Conservation (phyloP, 37 sponge, comb jelly and placozoan species). For the Cliona cf. orientalis region DNA sequence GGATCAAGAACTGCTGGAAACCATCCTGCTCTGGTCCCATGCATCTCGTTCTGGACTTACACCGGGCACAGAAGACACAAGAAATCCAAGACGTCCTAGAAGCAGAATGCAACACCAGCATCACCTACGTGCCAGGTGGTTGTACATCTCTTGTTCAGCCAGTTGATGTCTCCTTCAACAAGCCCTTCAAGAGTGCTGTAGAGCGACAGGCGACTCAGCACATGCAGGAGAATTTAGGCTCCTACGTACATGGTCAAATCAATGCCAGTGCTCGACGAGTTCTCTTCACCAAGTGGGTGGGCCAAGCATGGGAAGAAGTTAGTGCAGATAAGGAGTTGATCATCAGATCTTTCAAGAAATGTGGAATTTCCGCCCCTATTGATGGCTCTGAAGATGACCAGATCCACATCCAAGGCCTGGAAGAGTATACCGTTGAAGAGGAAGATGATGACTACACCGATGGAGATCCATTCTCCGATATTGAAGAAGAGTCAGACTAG, state of each 20-base stretch:
- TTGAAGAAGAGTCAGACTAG: background rate
- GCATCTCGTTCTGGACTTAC: constrained; percentile 44
- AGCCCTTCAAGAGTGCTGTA: constrained; percentile 43
- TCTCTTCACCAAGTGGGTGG: constrained; percentile 58
- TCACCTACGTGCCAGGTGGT: constrained; percentile 44
- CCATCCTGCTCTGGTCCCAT: constrained; percentile 5
- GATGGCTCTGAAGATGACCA: constrained; percentile 54
- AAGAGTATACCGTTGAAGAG: constrained; percentile 29
- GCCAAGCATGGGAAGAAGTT: constrained; percentile 64
- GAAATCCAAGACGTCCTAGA: constrained; percentile 10
- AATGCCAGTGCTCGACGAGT: constrained; percentile 39
- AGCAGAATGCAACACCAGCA: constrained; percentile 12
- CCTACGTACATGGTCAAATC: constrained; percentile 50
- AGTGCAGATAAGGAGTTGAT: constrained; percentile 39
- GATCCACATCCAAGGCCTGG: constrained; percentile 40
- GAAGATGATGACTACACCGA: constrained; percentile 5
- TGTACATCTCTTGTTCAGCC: constrained; percentile 61
- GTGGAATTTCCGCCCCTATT: constrained; percentile 46
- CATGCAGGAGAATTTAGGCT: constrained; percentile 44
- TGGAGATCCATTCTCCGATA: background rate
- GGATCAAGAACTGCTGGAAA: constrained; percentile 15
- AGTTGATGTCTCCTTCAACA: constrained; percentile 57
- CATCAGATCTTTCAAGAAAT: constrained; percentile 39
- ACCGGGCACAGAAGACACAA: constrained; percentile 45
- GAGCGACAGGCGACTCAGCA: constrained; percentile 36